These are phyloP conservation scores for Azemiops feae DNA, from an alignment of 2,113 vertebrate genomes.

Conservation along the genomic window DNA sequence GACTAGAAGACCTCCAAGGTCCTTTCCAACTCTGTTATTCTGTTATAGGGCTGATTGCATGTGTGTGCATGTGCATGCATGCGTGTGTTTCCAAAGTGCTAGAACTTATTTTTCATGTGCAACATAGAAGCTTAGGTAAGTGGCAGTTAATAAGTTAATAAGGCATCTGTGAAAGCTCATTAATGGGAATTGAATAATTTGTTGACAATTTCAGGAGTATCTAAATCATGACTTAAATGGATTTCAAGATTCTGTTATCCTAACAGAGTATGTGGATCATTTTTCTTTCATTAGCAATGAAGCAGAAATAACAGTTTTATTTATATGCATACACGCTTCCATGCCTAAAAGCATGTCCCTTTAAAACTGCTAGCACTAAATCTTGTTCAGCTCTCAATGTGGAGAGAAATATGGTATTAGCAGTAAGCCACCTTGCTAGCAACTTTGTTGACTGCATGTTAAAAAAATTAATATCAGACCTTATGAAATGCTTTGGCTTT, in stretches of 20 bases:
- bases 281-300: slow-evolving; percentile 61
- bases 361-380: slow-evolving; percentile 57
- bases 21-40: background rate
- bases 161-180: slow-evolving; percentile 43
- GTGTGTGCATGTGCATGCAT: background rate
- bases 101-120: slow-evolving; percentile 30
- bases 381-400: slow-evolving; percentile 53
- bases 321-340: slow-evolving; percentile 56
- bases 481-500: slow-evolving; percentile 20
- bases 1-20: background rate
- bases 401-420: slow-evolving; percentile 46
- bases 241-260: slow-evolving; percentile 48
- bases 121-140: slow-evolving; percentile 48
- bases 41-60: background rate
- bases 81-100: background rate
- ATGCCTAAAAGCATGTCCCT: slow-evolving; percentile 48
- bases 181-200: slow-evolving; percentile 51
- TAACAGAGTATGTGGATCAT: slow-evolving; percentile 48
- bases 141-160: slow-evolving; percentile 53
- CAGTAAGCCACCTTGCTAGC: slow-evolving; percentile 39
- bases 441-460: slow-evolving; percentile 39
- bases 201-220: slow-evolving; percentile 43
- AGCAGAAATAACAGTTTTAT: slow-evolving; percentile 24
- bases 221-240: slow-evolving; percentile 63
- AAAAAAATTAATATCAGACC: slow-evolving; percentile 44